Evolutionary conservation across 2,888 invertebrate species (phyloP), one percentile per base, ranked within the genome.

Genomic region (Desoria tigrina): DNA sequence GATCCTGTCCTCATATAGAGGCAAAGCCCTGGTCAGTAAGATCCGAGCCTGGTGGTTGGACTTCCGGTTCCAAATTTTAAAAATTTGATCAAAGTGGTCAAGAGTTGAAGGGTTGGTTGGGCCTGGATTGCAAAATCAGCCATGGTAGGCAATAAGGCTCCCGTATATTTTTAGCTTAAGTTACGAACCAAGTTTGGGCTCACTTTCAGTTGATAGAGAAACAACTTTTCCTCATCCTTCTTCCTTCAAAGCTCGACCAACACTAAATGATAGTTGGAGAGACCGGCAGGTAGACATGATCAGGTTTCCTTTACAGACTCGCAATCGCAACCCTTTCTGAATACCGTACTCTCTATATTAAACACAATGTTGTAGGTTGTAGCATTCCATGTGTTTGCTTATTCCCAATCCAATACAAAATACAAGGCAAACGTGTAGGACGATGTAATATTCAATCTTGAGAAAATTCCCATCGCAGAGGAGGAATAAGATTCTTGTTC

Each of bases 221-320:
- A 32, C 32, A 4, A 32, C 32, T 32, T 32, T 32, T 32, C 26
- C 14, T 16, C 26, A 26, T 42, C 42, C 32, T 16, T 28, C 57
- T 57, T 24, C 9, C 18, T 24, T 42, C 21, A 42, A 42, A 14
- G 42, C 57, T 57, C 24, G 18, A n/a, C 57, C 39, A 42, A 57
- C 42, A 57, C 57, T 57, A 42, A 57, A 39, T 26, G 42, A 39
- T 32, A 57, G 16, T 42, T 42, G 18, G 16, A 42, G 6, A 57
- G 57, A 57, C 57, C 57, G 57, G 57, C 57, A 57, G 57, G 57
- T 57, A 57, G 55, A 55, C 55, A 28, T 32, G 45, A 21, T 6
- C 21, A 18, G 45, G 45, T 51, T 26, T 51, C 24, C 6, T 11
- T 26, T 26, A 18, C 16, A 51, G 21, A 7, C 3, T 21, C 6